A percentile compares a stretch with the other conserved stretches of the same genome.
Evolutionary conservation across 2,888 invertebrate species (phyloP).

Genomic region (Lepeophtheirus nordmannii): DNA sequence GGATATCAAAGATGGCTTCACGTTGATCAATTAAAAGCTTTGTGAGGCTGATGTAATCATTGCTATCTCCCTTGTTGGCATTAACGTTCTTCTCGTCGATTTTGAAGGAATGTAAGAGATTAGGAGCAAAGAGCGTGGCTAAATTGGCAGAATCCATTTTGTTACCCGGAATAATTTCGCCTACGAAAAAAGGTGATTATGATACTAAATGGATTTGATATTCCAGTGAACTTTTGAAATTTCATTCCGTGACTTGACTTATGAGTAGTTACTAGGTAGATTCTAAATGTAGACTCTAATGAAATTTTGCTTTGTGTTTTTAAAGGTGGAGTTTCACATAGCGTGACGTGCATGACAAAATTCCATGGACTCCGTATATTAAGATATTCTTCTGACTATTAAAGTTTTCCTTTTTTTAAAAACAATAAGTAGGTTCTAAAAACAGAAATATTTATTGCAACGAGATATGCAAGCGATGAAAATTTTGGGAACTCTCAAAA

Average conservation of each 20-base stretch:
- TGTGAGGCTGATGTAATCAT: slow-evolving; percentile 39
- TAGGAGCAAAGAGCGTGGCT: slow-evolving; percentile 83
- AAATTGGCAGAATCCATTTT: slow-evolving; percentile 86
- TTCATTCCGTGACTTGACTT: background rate
- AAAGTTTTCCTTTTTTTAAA: no score
- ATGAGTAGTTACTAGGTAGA: no score
- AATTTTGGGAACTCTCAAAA: no score
- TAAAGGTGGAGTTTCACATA: no score
- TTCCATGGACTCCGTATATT: no score
- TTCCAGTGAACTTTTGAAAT: background rate
- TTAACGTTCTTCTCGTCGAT: slow-evolving; percentile 33
- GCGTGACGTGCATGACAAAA: no score
- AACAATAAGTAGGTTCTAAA: no score
- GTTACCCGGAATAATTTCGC: slow-evolving; percentile 54
- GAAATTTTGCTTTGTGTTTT: no score
- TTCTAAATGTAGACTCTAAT: no score
- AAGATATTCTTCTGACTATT: no score
- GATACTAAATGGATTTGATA: slow-evolving; percentile 5
- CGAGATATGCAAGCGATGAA: no score
- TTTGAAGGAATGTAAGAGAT: slow-evolving; percentile 65
- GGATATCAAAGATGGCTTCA: slow-evolving; percentile 38
- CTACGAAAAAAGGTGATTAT: slow-evolving; percentile 32
- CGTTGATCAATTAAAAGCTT: slow-evolving; percentile 12
- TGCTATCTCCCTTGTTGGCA: slow-evolving; percentile 58
- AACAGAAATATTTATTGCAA: no score